Evolutionary conservation across 2,113 vertebrate genomes (phyloP).

Genomic region (Hymenochirus boettgeri): DNA sequence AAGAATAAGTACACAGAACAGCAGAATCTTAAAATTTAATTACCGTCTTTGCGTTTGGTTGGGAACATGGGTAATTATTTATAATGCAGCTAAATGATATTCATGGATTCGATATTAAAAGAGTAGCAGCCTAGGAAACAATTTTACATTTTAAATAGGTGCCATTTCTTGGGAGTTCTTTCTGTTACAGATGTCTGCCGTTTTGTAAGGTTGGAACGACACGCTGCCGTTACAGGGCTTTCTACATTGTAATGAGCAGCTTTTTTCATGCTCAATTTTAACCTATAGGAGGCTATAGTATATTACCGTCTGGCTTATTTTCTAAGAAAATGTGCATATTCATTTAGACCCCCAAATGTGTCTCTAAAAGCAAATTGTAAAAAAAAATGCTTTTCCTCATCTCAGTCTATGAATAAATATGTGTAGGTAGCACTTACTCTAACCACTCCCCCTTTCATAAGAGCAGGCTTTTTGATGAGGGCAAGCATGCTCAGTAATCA

Average conservation of each 20-base stretch:
- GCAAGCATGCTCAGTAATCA: no score
- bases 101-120: conserved; percentile 38
- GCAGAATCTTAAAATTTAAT: conserved; percentile 48
- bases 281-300: no score
- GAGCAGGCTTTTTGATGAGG: no score
- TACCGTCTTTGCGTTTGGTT: conserved; percentile 43
- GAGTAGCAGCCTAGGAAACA: conserved; percentile 41
- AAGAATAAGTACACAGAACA: conserved; percentile 28
- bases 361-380: no score
- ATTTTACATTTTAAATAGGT: conserved; percentile 43
- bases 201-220: background rate
- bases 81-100: conserved; percentile 45
- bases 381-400: no score
- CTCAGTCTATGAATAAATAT: no score
- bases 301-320: no score
- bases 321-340: no score
- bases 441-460: no score
- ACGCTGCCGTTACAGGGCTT: background rate
- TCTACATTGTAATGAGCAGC: background rate
- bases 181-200: background rate
- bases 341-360: no score
- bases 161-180: background rate
- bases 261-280: no score
- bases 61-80: conserved; percentile 48
- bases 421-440: no score